Evolutionary conservation across 2,888 invertebrate genomes (phyloP), one percentile per base, ranked within the genome.

Genomic region (Podabrus alpinus): DNA sequence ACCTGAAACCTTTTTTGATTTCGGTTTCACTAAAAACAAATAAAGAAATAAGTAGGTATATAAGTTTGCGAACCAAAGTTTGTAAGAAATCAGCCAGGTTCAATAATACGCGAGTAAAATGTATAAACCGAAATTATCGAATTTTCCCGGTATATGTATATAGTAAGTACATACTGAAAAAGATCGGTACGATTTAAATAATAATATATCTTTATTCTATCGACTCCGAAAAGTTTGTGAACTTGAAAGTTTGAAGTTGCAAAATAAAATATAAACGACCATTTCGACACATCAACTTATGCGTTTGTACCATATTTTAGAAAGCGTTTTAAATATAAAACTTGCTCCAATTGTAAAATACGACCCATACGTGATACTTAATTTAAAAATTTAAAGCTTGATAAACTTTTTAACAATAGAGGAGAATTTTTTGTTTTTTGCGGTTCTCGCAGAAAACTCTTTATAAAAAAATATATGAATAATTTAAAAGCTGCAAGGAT

Each of bases 321-420:
- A n/a, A 45, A 45, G n/a, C 45, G 45, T 45, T 45, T 45, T 45
- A 64, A 19, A 21, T 21, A 19, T 64, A 64, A 64, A 64, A 64
- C n/a, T 64, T 19, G 9, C n/a, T n/a, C 3, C 19, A 21, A 64
- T 64, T 21, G 62, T 64, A 64, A 64, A 64, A 64, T 21, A 64
- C 62, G 19, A 64, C 19, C 11, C 19, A 64, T 64, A 64, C 21
- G 17, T 64, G 62, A 64, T 64, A 21, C 62, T 64, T 64, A 64
- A 64, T 64, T 19, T 64, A 64, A 64, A 64, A 64, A 64, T 64
- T 64, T 64, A 64, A 64, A 64, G 21, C 62, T 19, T 64, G 17
- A 64, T 21, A 17, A 64, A 64, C 19, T 64, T 64, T 64, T 64
- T 19, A 64, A 64, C 62, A 64, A 19, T 19, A 17, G n/a, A 64